Evolutionary conservation across 2,888 invertebrate species (phyloP).

Genomic region (Andricus curvator): DNA sequence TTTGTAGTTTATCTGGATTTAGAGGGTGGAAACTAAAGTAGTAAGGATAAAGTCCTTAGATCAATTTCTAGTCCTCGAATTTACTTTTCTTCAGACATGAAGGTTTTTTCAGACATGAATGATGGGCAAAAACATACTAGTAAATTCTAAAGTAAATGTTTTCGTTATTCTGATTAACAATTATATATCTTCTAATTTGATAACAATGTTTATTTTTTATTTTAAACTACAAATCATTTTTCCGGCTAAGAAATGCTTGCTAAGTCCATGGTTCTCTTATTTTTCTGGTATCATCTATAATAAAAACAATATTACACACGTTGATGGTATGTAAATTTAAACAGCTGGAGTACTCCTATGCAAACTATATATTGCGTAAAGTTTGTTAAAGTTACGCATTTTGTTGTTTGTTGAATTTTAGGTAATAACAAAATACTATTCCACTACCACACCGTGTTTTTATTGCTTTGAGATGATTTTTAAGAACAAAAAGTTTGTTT

Average conservation of each 20-base stretch:
- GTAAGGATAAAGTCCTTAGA: too few relatives aligned
- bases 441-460: neutral
- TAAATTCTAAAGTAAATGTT: neutral
- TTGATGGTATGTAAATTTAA: slow-evolving; percentile 29
- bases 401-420: neutral
- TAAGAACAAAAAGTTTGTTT: neutral
- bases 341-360: slow-evolving; percentile 18
- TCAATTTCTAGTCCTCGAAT: too few relatives aligned
- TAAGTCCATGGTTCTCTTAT: neutral
- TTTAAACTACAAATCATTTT: neutral
- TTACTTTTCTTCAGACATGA: neutral
- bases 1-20: slow-evolving; percentile 14
- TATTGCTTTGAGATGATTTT: neutral
- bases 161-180: too few relatives aligned
- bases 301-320: neutral
- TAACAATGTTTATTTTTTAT: neutral
- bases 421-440: neutral
- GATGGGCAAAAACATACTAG: neutral
- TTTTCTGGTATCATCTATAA: slow-evolving; percentile 16
- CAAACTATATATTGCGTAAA: neutral
- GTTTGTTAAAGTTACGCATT: neutral
- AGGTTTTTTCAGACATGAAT: neutral
- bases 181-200: neutral
- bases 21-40: slow-evolving; percentile 1
- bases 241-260: neutral